Conservation (phyloP, 2,888 invertebrate genomes). For the Orthosia gothica region DNA sequence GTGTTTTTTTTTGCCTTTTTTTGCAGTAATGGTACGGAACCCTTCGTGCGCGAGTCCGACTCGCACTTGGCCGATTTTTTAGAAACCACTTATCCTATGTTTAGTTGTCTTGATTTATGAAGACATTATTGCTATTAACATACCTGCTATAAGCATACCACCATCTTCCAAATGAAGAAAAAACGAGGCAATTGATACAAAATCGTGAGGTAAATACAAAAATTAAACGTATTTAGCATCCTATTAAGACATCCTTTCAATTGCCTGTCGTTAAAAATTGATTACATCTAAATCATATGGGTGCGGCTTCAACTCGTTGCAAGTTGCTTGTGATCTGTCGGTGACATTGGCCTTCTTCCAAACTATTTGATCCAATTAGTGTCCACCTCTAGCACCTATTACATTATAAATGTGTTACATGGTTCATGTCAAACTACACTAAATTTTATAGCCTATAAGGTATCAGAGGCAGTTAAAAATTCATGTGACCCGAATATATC, state of each 20-base stretch:
- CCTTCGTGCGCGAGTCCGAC: too few species aligned
- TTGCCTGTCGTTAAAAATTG: conserved; percentile 51
- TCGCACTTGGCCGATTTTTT: too few species aligned
- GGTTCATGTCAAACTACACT: conserved; percentile 44
- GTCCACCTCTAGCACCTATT: conserved; percentile 49
- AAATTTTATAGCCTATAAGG: conserved; percentile 47
- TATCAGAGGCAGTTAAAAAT: conserved; percentile 46
- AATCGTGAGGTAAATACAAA: conserved; percentile 26
- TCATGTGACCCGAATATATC: conserved; percentile 62
- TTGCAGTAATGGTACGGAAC: too few species aligned
- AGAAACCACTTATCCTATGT: background rate
- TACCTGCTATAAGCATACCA: background rate
- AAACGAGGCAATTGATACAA: conserved; percentile 9
- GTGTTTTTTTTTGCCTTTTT: too few species aligned
- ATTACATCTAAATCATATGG: conserved; percentile 64
- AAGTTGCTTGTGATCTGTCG: conserved; percentile 62
- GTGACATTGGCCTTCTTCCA: conserved; percentile 80
- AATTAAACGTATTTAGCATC: conserved; percentile 24
- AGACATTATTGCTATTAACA: conserved; percentile 26
- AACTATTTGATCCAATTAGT: conserved; percentile 74
- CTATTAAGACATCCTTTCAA: conserved; percentile 46
- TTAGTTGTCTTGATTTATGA: conserved; percentile 17
- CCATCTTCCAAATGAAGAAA: background rate
- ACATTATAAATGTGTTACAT: conserved; percentile 42
- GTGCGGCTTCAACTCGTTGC: conserved; percentile 67